Conservation (phyloP, 2,113 vertebrate genomes). For the Trichomycterus rosablanca region DNA sequence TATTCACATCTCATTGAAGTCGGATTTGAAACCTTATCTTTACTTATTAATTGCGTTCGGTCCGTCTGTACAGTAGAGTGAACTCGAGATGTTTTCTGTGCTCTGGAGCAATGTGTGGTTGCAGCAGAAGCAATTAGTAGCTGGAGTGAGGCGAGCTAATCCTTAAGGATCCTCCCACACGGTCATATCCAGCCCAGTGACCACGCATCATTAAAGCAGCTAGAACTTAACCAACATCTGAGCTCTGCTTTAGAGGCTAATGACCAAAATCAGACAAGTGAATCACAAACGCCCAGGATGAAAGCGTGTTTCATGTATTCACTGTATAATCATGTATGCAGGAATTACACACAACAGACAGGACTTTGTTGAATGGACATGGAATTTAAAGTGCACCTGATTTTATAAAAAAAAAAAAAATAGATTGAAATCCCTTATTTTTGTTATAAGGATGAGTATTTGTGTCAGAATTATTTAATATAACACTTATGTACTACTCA, state of each 20-base stretch:
- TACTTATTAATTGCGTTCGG: slow-evolving; percentile 13
- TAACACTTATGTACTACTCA: too few species aligned
- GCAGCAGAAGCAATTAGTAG: slow-evolving; percentile 10
- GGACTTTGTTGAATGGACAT: background rate
- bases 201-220: slow-evolving; percentile 44
- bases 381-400: too few species aligned
- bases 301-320: background rate
- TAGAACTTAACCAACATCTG: slow-evolving; percentile 6
- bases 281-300: background rate
- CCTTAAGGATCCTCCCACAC: slow-evolving; percentile 15
- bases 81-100: slow-evolving; percentile 4
- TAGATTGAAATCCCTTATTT: too few species aligned
- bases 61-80: background rate
- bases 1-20: slow-evolving; percentile 5
- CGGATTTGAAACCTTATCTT: too few species aligned
- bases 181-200: background rate
- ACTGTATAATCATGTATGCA: background rate
- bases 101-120: background rate
- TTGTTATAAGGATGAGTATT: too few species aligned
- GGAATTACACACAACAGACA: background rate
- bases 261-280: background rate
- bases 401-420: too few species aligned
- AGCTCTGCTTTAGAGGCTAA: slow-evolving; percentile 21
- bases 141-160: background rate
- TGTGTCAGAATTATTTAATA: too few species aligned